Conservation (phyloP, 2,797 vertebrate species). For the Sciurus carolinensis region DNA sequence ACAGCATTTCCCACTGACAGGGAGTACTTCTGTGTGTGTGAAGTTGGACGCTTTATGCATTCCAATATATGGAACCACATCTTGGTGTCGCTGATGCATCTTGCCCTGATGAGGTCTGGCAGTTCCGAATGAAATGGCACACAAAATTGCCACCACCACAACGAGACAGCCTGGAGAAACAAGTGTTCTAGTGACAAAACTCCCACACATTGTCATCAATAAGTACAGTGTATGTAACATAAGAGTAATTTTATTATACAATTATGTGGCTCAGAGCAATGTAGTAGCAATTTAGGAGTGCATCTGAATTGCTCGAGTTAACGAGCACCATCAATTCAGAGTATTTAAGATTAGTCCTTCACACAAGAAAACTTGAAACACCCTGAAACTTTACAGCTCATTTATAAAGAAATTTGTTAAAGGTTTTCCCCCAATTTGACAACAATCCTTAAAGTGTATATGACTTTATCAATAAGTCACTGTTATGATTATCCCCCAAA, state of each 20-base stretch:
- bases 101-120: constrained; percentile 21
- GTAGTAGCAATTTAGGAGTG: constrained; percentile 55
- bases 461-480: constrained; percentile 18
- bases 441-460: neutral
- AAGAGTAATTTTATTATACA: constrained; percentile 60
- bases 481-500: no score
- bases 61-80: neutral
- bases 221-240: neutral
- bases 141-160: neutral
- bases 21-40: neutral
- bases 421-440: neutral
- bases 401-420: constrained; percentile 28
- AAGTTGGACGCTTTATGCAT: neutral
- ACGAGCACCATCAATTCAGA: constrained; percentile 19
- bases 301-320: constrained; percentile 62
- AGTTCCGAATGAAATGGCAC: constrained; percentile 25
- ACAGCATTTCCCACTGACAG: neutral
- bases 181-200: neutral
- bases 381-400: constrained; percentile 12
- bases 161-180: neutral
- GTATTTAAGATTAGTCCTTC: constrained; percentile 55
- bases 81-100: neutral
- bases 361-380: constrained; percentile 4
- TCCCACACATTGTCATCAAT: neutral
- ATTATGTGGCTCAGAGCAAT: constrained; percentile 49